phyloP scores from a whole-genome alignment of 2,888 invertebrate species.

The Ochropacha duplaris region DNA sequence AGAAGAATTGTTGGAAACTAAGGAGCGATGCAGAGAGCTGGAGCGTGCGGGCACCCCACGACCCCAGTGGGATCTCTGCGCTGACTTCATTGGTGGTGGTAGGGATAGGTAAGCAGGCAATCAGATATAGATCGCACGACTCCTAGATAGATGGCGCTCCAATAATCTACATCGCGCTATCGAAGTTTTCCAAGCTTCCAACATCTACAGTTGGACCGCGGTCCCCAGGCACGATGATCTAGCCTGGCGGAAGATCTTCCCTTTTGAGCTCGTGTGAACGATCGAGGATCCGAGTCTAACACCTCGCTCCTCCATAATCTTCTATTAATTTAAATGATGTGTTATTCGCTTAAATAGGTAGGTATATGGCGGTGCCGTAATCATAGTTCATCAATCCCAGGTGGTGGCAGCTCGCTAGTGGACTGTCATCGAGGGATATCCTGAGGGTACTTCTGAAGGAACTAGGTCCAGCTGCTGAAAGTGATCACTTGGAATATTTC shows the following conservation, averaged over 20 bases:
- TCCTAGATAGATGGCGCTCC: too few relatives aligned
- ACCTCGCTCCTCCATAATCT: too few relatives aligned
- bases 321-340: too few relatives aligned
- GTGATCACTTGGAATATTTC: slow-evolving; percentile 71
- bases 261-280: too few relatives aligned
- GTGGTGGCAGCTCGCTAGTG: slow-evolving; percentile 72
- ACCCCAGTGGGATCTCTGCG: slow-evolving; percentile 76
- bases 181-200: too few relatives aligned
- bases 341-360: too few relatives aligned
- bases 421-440: slow-evolving; percentile 65
- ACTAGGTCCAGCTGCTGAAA: slow-evolving; percentile 74
- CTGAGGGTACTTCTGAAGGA: slow-evolving; percentile 73
- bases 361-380: background rate
- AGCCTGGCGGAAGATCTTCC: too few relatives aligned
- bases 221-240: too few relatives aligned
- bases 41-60: slow-evolving; percentile 77
- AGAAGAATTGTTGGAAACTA: slow-evolving; percentile 66
- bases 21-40: slow-evolving; percentile 68
- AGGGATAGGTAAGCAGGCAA: slow-evolving; percentile 56
- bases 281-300: too few relatives aligned
- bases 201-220: too few relatives aligned
- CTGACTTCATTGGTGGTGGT: slow-evolving; percentile 77
- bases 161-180: too few relatives aligned
- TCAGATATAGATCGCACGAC: too few relatives aligned
- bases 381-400: slow-evolving; percentile 28